Evolutionary conservation across 2,113 vertebrate genomes (phyloP), one percentile per base, ranked within the genome.

Genomic region (Corynorhinus townsendii): DNA sequence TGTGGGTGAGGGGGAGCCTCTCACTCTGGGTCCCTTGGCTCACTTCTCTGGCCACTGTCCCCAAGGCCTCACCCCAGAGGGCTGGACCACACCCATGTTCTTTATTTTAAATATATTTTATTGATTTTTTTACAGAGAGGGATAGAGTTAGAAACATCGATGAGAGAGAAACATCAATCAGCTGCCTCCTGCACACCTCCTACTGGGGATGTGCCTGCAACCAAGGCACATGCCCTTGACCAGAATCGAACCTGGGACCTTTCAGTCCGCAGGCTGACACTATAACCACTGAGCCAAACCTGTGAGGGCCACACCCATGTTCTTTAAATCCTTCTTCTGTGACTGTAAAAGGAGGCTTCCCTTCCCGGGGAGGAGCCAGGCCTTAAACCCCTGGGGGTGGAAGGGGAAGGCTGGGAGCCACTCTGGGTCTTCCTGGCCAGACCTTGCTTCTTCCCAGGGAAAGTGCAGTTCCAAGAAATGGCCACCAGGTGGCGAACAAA

Each of bases 401-500:
- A 43, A 64, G 3, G 8, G 16, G 30, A 26, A 56, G 11, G 7
- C 45, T 24, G 43, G 52, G 7, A 62, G 12, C 35, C 9, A 3
- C 19, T 16, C 20, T 8, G 4, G 11, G 10, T 26, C 7, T 20
- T n/a, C 30, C 5, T n/a, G n/a, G 24, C 17, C 6, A 24, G n/a
- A 69, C 24, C 12, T 38, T 52, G 16, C 43, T 38, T 20, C 22
- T 3, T 7, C 26, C 19, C 43, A 40, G 15, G 43, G 54, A 43
- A 69, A 1, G 2, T 86, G 91, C 77, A 95, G 75, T 94, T 95
- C 75, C 20, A 19, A 7, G 0, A 1, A 35, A 30, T 81, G 86
- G n/a, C 93, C 97, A 93, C 83, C 12, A 93, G 93, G 56, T 89
- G 93, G 96, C 0, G 52, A 15, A 12, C 69, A 52, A 30, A 0